Conservation (phyloP, 2,113 vertebrate species). For the Copsychus sechellarum region DNA sequence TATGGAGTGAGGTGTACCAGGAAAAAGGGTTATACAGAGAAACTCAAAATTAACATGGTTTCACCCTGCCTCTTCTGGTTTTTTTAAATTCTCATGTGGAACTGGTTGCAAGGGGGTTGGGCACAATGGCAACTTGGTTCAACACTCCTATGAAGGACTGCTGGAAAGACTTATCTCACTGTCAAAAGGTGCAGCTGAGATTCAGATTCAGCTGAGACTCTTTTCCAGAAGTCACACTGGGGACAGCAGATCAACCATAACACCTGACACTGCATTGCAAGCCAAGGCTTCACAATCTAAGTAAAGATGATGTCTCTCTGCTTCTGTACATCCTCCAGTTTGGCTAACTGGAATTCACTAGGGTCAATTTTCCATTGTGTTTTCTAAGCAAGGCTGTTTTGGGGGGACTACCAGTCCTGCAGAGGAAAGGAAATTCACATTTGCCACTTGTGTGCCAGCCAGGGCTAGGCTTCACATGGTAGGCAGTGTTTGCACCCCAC, state of each 20-base stretch:
- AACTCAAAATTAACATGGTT: background rate
- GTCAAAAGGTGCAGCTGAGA: background rate
- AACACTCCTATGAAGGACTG: background rate
- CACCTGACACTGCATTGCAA: background rate
- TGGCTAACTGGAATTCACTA: background rate
- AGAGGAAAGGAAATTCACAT: background rate
- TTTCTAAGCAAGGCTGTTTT: background rate
- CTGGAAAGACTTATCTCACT: background rate
- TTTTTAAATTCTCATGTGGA: background rate
- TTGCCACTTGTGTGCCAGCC: background rate
- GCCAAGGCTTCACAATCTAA: background rate
- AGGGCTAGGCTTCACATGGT: background rate
- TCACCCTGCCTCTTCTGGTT: background rate
- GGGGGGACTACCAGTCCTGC: background rate
- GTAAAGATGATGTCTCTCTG: background rate
- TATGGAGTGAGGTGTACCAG: background rate
- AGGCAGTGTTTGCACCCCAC: background rate
- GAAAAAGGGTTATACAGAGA: background rate
- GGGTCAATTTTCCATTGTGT: background rate
- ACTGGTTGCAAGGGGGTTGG: background rate
- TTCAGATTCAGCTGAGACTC: no score
- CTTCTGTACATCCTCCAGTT: background rate
- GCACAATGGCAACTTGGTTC: background rate
- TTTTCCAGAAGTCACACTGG: background rate
- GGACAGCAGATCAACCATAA: background rate